A percentile compares a stretch with the other conserved stretches of the same genome.
phyloP scores from a whole-genome alignment of 2,113 vertebrate species.

The Pao palembangensis region DNA sequence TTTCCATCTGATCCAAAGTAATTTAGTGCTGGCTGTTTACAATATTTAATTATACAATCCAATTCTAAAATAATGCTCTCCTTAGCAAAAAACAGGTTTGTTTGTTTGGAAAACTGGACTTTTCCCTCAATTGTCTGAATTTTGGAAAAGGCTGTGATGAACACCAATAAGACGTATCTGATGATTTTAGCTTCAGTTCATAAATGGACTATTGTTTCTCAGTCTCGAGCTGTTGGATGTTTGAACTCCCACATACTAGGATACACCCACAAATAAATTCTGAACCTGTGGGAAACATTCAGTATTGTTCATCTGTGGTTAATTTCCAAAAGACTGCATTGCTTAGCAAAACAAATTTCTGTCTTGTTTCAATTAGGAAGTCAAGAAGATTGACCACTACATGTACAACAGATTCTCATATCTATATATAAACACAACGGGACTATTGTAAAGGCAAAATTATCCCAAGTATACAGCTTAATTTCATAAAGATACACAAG shows the following conservation, averaged over 20 bases:
- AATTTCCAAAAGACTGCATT: conserved; percentile 34
- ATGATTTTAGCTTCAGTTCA: conserved; percentile 30
- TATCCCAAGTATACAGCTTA: conserved; percentile 25
- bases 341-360: conserved; percentile 11
- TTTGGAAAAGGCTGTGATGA: conserved; percentile 4
- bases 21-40: conserved; percentile 9
- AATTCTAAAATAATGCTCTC: neutral
- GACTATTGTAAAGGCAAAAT: conserved; percentile 41
- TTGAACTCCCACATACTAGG: conserved; percentile 2
- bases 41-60: conserved; percentile 12
- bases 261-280: conserved; percentile 31
- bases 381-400: conserved; percentile 12
- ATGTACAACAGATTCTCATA: conserved; percentile 7
- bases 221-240: conserved; percentile 19
- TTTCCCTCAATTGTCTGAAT: too few relatives aligned
- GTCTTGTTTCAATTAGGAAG: too few relatives aligned
- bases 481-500: conserved; percentile 2
- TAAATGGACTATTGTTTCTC: conserved; percentile 32
- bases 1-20: conserved; percentile 35
- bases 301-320: conserved; percentile 57
- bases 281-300: conserved; percentile 37
- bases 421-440: conserved; percentile 57
- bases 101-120: neutral
- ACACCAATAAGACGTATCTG: neutral
- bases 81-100: conserved; percentile 12